These are phyloP conservation scores for Catalaphyllia jardinei DNA, from an alignment of 64 coral and sea anemone species.

Conservation along the genomic window DNA sequence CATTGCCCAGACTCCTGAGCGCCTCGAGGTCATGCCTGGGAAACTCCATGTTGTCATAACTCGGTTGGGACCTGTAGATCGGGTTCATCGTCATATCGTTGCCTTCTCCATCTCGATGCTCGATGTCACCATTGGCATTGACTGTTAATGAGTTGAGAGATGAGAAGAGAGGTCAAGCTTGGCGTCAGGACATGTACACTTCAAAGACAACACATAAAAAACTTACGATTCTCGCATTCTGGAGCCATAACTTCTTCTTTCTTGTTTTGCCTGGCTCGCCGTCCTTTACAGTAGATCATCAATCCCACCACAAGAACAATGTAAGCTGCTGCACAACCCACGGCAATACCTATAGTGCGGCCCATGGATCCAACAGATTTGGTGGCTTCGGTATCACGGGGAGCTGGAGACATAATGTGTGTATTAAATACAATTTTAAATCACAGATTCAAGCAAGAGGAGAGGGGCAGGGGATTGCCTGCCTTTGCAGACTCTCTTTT, in stretches of 20 bases:
- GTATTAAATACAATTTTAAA: too few species aligned
- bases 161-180: not conserved
- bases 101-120: conserved; percentile 64
- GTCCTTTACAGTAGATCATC: conserved; percentile 97
- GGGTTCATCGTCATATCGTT: conserved; percentile 68
- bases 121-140: conserved; percentile 58
- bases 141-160: not conserved
- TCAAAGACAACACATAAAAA: not conserved
- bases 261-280: conserved; percentile 84
- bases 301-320: conserved; percentile 95
- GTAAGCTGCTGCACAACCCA: conserved; percentile 96
- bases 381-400: not conserved
- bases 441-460: too few species aligned
- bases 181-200: not conserved
- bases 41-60: conserved; percentile 85
- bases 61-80: conserved; percentile 55
- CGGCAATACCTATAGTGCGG: conserved; percentile 87
- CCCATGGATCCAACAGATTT: conserved; percentile 58
- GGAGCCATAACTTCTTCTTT: conserved; percentile 57
- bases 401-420: not conserved
- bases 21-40: conserved; percentile 87
- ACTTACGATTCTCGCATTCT: not conserved
- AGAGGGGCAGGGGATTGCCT: too few species aligned
- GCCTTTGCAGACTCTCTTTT: too few species aligned
- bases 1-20: conserved; percentile 87